Evolutionary conservation across 2,888 invertebrate genomes (phyloP).

Genomic region (Torymus aiolomorphi): DNA sequence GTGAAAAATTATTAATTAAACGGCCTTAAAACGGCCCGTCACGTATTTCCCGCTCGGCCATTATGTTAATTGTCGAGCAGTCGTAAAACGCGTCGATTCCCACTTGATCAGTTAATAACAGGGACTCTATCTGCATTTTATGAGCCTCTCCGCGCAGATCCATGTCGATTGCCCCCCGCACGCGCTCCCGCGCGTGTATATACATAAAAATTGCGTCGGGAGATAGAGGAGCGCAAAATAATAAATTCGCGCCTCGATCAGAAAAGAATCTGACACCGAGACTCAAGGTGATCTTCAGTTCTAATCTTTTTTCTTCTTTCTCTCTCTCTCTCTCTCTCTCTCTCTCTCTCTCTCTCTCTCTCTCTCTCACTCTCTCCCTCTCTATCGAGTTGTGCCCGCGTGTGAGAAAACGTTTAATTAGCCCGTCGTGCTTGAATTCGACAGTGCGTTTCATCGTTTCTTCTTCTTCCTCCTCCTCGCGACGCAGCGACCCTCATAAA

Average conservation of each 20-base stretch:
- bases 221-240: conserved; percentile 13
- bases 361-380: no score
- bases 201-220: not conserved
- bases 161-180: not conserved
- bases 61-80: conserved; percentile 12
- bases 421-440: conserved; percentile 65
- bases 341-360: no score
- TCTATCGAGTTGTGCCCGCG: conserved; percentile 17
- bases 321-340: no score
- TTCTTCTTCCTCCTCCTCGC: conserved; percentile 48
- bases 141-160: not conserved
- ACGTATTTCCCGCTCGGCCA: not conserved
- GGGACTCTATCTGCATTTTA: conserved; percentile 30
- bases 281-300: conserved; percentile 59
- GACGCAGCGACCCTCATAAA: conserved; percentile 69
- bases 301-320: conserved; percentile 52
- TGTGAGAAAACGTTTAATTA: conserved; percentile 74
- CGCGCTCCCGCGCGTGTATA: not conserved
- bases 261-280: conserved; percentile 66
- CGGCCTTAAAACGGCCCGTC: not conserved
- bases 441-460: conserved; percentile 61
- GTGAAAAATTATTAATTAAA: conserved; percentile 52
- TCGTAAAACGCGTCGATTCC: conserved; percentile 28
- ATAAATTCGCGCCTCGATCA: conserved; percentile 62
- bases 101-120: conserved; percentile 40